Base-by-base conservation (phyloP, 2,797 vertebrate genomes). In the Ptychobarbus kaznakovi region DNA sequence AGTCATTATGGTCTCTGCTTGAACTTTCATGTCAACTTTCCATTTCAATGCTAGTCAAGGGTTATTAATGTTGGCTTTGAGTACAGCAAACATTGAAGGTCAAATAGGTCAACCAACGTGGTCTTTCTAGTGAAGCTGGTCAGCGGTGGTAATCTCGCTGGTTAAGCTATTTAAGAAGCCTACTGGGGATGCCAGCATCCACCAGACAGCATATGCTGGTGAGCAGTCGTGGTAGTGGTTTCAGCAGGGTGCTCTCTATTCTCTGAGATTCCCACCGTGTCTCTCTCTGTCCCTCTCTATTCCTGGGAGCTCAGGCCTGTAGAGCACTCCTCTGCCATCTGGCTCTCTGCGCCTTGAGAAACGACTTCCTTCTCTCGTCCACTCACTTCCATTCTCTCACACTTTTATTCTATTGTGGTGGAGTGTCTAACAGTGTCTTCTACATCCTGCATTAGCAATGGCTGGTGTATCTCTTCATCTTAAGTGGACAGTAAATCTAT, bases 401-500 rank as follows among this genome's bases (percentile, higher is more conserved):
- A 78, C 69, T 80, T 46, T 51, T 77, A 65, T 81, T 73, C 53
- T 88, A 2, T 69, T 73, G 79, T 85, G 40, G 38, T 72, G 78
- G 51, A 72, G 86, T 83, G 77, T 88, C 78, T 68, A 56, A 74
- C 40, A 81, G 78, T 76, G 18, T 82, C 65, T 61, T 42, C 76
- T 79, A 53, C 74, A 49, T 75, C 11, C 18, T 86, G 74, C 72
- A 72, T 88, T 86, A 82, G 49, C 69, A 51, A 25, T 61, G 22
- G 66, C 70, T 49, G 25, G 68, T 83, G 77, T 81, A 66, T 73
- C 86, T 80, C 77, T 82, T 85, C 79, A 85, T 83, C 80, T 85
- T 56, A 80, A 88, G 66, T 85, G 76, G 80, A 81, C 86, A 86
- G 61, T 85, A 84, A 84, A 89, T 89, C 76, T 74, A 82, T 89